Base-by-base conservation (phyloP, 2,888 invertebrate genomes). In the Agapostemon virescens region DNA sequence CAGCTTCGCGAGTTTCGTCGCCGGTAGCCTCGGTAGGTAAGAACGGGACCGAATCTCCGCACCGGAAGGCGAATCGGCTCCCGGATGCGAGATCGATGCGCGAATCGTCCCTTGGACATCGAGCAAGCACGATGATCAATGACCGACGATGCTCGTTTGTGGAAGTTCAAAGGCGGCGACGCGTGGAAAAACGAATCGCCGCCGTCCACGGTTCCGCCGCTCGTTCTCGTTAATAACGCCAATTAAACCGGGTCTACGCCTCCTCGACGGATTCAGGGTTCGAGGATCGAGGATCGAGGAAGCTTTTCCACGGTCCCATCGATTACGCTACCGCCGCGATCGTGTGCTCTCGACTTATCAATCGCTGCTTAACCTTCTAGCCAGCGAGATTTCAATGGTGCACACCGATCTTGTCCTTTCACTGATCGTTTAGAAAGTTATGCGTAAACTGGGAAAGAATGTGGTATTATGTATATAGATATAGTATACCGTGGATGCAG, bases 11-110 rank as follows among this genome's bases (percentile, higher is more conserved):
- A 70, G 76, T 79, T 77, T 85, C 61, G 79, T 78, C 77, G 79
- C 69, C 33, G 49, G n/a, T 52, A 38, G 61, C 67, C 89, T 86
- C 89, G 76, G 87, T 87, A 75, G 89, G 88, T 90, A 90, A 89
- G 82, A 69, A 81, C 79, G 82, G 82, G 73, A 76, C 66, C 82
- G 64, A 67, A 30, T 30, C 33, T 2, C 23, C 5, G 38, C 66
- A 67, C 55, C 74, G 36, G 17, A 70, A 82, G 66, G 58, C 15
- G 72, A 40, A 68, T 49, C 69, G 38, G 36, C 52, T 75, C 45
- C 49, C 26, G 20, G 40, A 42, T n/a, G 33, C 38, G 17, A 38
- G 52, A 40, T 64, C 30, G n/a, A 66, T n/a, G 17, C 42, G 38
- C 38, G 30, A 69, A 73, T 67, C 69, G 26, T 58, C 13, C 13